Conservation (phyloP, 1,140 invertebrate genomes). For the Procambarus clarkii region DNA sequence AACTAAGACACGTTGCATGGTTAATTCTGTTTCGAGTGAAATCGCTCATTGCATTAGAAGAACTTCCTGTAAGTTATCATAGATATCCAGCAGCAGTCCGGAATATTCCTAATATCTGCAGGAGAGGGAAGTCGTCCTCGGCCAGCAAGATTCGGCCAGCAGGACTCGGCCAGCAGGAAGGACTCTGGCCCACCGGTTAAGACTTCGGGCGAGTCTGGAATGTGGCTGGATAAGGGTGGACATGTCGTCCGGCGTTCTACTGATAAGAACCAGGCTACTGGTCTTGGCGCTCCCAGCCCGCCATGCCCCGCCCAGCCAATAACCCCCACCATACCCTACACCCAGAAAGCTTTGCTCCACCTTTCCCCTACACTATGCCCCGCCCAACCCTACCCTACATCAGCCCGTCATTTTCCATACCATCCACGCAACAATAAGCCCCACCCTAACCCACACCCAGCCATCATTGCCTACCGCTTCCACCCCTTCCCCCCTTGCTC, state of each 20-base stretch:
- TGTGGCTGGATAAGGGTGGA: constrained; percentile 63
- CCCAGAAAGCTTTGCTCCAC: not conserved
- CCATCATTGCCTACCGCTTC: too few species aligned
- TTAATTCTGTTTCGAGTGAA: too few species aligned
- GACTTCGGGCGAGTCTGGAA: constrained; percentile 56
- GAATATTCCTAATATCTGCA: not conserved
- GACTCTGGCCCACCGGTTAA: constrained; percentile 19
- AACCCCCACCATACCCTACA: too few species aligned
- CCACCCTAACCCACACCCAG: not conserved
- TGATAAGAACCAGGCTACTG: constrained; percentile 66
- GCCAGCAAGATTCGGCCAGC: not conserved
- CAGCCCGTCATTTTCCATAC: not conserved
- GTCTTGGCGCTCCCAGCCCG: constrained; percentile 41
- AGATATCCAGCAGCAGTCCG: not conserved
- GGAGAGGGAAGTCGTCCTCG: too few species aligned
- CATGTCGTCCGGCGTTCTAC: constrained; percentile 51
- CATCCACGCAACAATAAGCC: not conserved
- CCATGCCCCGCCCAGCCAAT: not conserved
- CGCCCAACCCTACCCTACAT: not conserved
- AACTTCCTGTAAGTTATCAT: not conserved
- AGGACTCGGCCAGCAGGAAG: not conserved
- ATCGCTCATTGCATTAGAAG: too few species aligned
- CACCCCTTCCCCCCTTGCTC: too few species aligned
- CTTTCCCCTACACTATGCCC: not conserved
- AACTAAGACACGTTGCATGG: too few species aligned